Evolutionary conservation across 2,888 invertebrate genomes (phyloP), one percentile per base, ranked within the genome.

Genomic region (Anaspis maculata): DNA sequence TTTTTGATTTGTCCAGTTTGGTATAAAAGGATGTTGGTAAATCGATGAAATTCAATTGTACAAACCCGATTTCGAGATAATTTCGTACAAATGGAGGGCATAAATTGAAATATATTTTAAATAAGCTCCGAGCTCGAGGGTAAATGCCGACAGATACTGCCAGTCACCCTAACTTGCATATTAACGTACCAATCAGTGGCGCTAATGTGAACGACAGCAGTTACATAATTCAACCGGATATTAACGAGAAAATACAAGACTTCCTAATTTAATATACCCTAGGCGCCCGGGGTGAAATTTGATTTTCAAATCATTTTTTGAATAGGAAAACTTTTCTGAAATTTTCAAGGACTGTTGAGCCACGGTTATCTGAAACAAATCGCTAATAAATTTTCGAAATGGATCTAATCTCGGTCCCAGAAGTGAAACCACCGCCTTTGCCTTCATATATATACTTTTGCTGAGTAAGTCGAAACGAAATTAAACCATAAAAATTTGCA

Each of bases 31-130:
- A n/a, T n/a, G n/a, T n/a, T n/a, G n/a, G 19, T 28, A 23, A 28
- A 28, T 33, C 29, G 22, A 19, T 28, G 30, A 35, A 35, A 36
- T 31, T 36, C 16, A 28, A 30, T 36, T 36, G 22, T 27, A 27
- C 24, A 16, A 31, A 36, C 15, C 37, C 25, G 29, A 37, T 32
- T 37, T 19, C 14, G 11, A 29, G 29, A 29, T 32, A 37, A 37
- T 37, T 37, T 37, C 32, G 11, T 16, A 3, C 29, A 37, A 37
- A 29, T 37, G 37, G 46, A 46, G 51, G 48, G 50, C 47, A 45
- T 30, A 57, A 55, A 59, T 57, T 56, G 57, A 56, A 59, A 59
- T 56, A 49, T 50, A 54, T 51, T 59, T 59, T 60, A 61, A 62
- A 59, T 54, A 54, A 52, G 57, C 48, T 51, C 41, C 47, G 45